A percentile compares a stretch with the other conserved stretches of the same genome.
Conservation (phyloP, 2,888 invertebrate genomes). For the Caenorhabditis sp. region DNA sequence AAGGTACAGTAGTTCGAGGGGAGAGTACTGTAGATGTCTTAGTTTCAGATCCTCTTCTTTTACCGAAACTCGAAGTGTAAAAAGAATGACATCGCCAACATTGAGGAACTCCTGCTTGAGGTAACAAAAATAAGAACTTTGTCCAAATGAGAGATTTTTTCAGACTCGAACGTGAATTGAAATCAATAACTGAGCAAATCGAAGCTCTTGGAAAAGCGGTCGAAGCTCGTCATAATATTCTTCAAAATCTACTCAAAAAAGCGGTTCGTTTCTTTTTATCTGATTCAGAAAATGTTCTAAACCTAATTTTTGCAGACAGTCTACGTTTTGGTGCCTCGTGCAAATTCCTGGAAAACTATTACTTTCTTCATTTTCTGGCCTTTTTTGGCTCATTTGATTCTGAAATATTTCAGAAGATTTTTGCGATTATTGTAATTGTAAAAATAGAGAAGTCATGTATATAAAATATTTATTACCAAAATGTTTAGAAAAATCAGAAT, state of each 20-base stretch:
- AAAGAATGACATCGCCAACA: constrained; percentile 11
- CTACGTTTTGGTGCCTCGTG: constrained; percentile 40
- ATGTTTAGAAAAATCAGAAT: neutral
- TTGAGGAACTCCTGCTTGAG: constrained; percentile 16
- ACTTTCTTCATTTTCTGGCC: constrained; percentile 51
- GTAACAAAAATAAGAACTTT: neutral
- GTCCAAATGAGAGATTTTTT: neutral
- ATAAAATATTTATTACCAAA: constrained; percentile 1
- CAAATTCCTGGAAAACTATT: constrained; percentile 30
- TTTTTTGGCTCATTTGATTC: constrained; percentile 39
- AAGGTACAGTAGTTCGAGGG: constrained; percentile 10
- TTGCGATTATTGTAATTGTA: constrained; percentile 13
- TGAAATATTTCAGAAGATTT: constrained; percentile 40
- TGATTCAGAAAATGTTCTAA: neutral
- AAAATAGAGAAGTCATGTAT: neutral
- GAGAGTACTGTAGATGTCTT: neutral
- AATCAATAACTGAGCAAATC: constrained; percentile 39
- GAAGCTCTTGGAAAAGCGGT: constrained; percentile 38
- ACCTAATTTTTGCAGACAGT: constrained; percentile 14
- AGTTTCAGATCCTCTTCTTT: constrained; percentile 33
- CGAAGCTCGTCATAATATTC: constrained; percentile 33
- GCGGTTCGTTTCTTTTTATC: constrained; percentile 7
- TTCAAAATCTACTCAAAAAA: constrained; percentile 42
- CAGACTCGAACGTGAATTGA: constrained; percentile 35
- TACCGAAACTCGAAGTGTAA: constrained; percentile 13